A percentile compares a stretch with the other conserved stretches of the same genome.
Evolutionary conservation across 2,113 vertebrate genomes (phyloP).

Genomic region (Capra hircus): DNA sequence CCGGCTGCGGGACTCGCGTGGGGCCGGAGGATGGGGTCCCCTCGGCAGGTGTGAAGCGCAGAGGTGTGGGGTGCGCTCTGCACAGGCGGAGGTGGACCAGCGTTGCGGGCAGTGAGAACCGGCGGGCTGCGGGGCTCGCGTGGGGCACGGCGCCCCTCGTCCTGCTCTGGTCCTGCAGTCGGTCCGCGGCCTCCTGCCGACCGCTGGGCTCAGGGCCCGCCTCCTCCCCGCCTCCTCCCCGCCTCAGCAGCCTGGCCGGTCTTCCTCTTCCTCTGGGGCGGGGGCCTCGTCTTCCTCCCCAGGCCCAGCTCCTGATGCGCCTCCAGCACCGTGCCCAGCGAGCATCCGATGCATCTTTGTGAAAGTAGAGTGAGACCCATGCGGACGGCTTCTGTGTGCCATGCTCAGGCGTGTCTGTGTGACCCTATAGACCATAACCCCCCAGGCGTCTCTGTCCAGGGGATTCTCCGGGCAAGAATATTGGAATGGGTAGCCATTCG

Average conservation of each 20-base stretch:
- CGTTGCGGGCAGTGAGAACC: too few species aligned
- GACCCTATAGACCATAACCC: not conserved
- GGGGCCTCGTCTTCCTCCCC: accelerated
- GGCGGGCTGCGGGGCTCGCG: accelerated
- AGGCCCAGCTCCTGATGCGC: accelerated
- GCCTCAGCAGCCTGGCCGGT: accelerated
- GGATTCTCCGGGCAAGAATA: not conserved
- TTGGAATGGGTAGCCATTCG: not conserved
- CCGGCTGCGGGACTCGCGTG: accelerated
- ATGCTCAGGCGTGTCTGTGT: not conserved
- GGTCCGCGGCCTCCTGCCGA: accelerated
- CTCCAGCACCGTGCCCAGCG: accelerated
- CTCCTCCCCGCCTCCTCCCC: accelerated
- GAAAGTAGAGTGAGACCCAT: accelerated
- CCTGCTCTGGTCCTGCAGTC: not conserved
- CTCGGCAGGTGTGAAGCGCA: too few species aligned
- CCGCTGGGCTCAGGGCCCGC: accelerated
- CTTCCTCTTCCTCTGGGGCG: not conserved
- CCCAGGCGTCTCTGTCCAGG: not conserved
- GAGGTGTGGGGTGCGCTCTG: too few species aligned
- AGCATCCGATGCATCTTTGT: accelerated
- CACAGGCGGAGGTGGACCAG: too few species aligned
- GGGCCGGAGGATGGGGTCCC: too few species aligned
- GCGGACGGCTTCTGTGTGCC: not conserved
- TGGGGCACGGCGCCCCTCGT: not conserved